Evolutionary conservation across 2,797 vertebrate species (phyloP).

Genomic region (Sebastiscus tertius): DNA sequence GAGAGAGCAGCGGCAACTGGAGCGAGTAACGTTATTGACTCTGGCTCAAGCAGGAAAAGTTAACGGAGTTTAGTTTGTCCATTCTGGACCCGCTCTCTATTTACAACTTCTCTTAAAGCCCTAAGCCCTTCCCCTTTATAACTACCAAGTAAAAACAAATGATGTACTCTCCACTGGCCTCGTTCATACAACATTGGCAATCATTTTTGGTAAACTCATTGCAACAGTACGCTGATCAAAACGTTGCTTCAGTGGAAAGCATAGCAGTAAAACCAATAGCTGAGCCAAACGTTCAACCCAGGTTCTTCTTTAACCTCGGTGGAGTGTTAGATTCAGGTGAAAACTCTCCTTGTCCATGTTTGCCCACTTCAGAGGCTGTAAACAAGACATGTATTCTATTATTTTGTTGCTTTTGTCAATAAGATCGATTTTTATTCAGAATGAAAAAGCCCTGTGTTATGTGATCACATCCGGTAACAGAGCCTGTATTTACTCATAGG

Average conservation of each 20-base stretch:
- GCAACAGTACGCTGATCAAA: not conserved
- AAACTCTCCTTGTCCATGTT: not conserved
- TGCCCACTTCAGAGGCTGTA: not conserved
- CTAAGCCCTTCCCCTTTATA: not conserved
- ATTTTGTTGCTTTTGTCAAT: constrained; percentile 13
- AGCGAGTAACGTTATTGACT: no score
- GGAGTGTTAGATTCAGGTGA: not conserved
- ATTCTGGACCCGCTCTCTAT: no score
- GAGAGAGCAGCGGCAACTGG: no score
- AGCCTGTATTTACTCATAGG: constrained; percentile 9
- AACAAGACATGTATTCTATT: not conserved
- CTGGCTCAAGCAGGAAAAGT: no score
- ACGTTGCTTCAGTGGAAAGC: not conserved
- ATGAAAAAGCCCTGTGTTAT: constrained; percentile 1
- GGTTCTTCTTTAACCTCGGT: not conserved
- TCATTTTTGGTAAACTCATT: not conserved
- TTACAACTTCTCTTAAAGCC: not conserved
- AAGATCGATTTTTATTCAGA: constrained; percentile 5
- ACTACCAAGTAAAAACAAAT: not conserved
- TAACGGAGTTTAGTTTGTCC: no score
- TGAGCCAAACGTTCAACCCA: not conserved
- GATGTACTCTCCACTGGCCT: not conserved
- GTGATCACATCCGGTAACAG: constrained; percentile 24
- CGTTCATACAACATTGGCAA: not conserved
- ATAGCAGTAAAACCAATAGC: not conserved